Percentiles rank a stretch among this genome's conserved stretches.
phyloP scores from a whole-genome alignment of 1,140 invertebrate genomes.

The Littorina saxatilis region DNA sequence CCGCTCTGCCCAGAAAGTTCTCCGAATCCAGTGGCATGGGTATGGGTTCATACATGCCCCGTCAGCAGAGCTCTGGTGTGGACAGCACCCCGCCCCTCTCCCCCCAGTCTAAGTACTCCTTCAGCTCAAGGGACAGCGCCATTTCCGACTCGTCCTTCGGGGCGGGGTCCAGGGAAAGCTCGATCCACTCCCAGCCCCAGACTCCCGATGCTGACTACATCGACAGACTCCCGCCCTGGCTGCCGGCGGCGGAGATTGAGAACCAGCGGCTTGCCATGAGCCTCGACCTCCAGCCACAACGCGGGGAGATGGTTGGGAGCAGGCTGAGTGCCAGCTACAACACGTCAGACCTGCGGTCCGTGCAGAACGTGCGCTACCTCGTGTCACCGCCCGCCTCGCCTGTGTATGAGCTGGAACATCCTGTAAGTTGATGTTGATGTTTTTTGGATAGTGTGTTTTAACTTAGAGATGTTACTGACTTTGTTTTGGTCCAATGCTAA shows the following conservation, averaged over 20 bases:
- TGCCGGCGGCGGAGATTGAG: background rate
- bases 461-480: too few relatives aligned
- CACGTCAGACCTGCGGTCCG: conserved; percentile 32
- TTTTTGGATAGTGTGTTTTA: too few relatives aligned
- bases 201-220: conserved; percentile 45
- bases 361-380: conserved; percentile 50
- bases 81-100: conserved; percentile 65
- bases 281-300: background rate
- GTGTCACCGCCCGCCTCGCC: conserved; percentile 55
- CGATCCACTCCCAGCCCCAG: conserved; percentile 45
- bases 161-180: conserved; percentile 43
- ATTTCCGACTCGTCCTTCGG: conserved; percentile 53
- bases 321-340: background rate
- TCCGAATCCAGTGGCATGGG: background rate
- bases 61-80: conserved; percentile 39
- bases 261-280: background rate
- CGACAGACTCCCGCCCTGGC: conserved; percentile 24
- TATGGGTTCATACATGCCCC: background rate
- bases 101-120: conserved; percentile 62
- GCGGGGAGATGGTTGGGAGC: background rate
- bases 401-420: background rate
- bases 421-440: background rate
- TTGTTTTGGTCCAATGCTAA: too few relatives aligned
- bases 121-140: conserved; percentile 65
- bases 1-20: conserved; percentile 24